Base-by-base conservation (phyloP, 1,140 invertebrate genomes). In the Vollenhovia emeryi region DNA sequence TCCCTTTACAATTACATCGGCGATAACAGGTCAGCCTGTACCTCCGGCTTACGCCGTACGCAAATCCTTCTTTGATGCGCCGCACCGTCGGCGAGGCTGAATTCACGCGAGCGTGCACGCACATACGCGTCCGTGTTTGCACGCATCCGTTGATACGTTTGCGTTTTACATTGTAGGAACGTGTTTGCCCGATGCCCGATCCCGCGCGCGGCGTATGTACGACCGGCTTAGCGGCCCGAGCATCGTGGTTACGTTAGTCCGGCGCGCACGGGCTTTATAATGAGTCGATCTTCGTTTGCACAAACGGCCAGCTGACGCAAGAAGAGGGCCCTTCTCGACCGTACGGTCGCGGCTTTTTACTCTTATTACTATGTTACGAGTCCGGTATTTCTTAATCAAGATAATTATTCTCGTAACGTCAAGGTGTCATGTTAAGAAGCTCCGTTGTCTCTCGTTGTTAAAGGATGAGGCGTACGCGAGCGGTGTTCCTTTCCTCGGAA, bases 301-400 rank as follows among this genome's bases (percentile, higher is more conserved):
- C 78, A 82, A 82, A 82, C 78, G 52, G 40, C 66, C 66, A 73
- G 78, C 78, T 82, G 78, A 73, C 78, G 78, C 66, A 73, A 73
- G 50, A 80, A 43, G 62, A 69, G 45, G 40, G 68, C 48, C 36
- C 36, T 27, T 64, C 76, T 52, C 82, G 62, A 18, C 11, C 69
- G 30, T 43, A 18, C 60, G 24, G 21, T 75, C 24, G 78, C 24
- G 36, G 66, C 36, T 52, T 82, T 82, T 88, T 88, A 71, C 50
- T 87, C 86, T 78, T 68, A 75, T 85, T 85, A 75, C 68, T 36
- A 27, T 40, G 68, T 88, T 74, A 78, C 79, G 21, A 57, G 55
- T 85, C 78, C 78, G 75, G 87, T 69, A 78, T 64, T 60, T 60
- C 71, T 83, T 88, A 88, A 88, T 88, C 87, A 71, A 76, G 86